These are phyloP conservation scores for Acanthosepion pharaonis DNA, from an alignment of 2,888 invertebrate genomes.

Conservation along the genomic window DNA sequence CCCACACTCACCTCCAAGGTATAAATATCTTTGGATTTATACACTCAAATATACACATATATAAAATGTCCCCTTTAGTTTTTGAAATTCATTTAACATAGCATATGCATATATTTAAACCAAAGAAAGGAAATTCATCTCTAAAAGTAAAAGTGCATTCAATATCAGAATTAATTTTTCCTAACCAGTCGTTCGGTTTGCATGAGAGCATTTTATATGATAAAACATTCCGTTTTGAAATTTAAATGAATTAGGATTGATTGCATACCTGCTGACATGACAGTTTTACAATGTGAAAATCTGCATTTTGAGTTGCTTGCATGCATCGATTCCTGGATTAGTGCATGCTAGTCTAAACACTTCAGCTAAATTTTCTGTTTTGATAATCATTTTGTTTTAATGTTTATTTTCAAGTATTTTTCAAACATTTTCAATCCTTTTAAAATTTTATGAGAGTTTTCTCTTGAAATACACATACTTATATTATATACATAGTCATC, in stretches of 20 bases:
- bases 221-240: not conserved
- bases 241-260: slow-evolving; percentile 4
- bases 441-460: no score
- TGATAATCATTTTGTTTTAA: no score
- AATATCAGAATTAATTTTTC: not conserved
- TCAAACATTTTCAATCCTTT: no score
- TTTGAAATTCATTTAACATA: not conserved
- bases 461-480: no score
- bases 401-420: no score
- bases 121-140: not conserved
- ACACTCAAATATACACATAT: not conserved
- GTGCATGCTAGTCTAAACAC: not conserved
- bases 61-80: not conserved
- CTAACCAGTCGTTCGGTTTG: not conserved
- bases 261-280: not conserved
- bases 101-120: not conserved
- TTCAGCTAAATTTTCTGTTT: no score
- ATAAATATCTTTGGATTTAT: not conserved
- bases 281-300: not conserved
- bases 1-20: no score
- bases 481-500: no score
- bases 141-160: no score
- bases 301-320: not conserved
- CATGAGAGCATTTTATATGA: not conserved
- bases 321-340: not conserved